Base-by-base conservation (phyloP, 2,888 invertebrate genomes). In the Meteorus colon region DNA sequence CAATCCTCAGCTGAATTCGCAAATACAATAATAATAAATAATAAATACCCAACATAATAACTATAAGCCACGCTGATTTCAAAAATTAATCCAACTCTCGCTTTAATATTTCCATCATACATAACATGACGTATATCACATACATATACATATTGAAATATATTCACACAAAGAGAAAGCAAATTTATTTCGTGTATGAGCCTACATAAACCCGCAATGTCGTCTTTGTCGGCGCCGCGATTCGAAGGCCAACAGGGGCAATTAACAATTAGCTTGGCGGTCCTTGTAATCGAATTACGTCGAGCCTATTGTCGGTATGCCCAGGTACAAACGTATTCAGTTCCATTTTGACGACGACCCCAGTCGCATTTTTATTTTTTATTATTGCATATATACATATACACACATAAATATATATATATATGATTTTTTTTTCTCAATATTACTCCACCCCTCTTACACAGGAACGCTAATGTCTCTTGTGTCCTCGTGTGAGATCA, bases 261-360 rank as follows among this genome's bases (percentile, higher is more conserved):
- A 89, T 89, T 89, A 89, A 89, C 89, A 89, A 89, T 89, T 89
- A 89, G 88, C 88, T 55, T 83, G 89, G 89, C 89, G 89, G 89
- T 88, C 86, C 89, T 89, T 89, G 89, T 89, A 89, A 89, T 89
- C 89, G 88, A 89, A 89, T 89, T 89, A 89, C 89, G 85, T 24
- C 19, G 76, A 80, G 83, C 77, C 84, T 81, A 88, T 88, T 89
- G 89, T 89, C 89, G 89, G 89, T 83, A 60, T 63, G 19, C 79
- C 82, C 87, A 86, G 87, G 88, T 88, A 88, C 89, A 89, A 86
- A 86, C 87, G 87, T 89, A 89, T 89, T 89, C 84, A 86, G 80
- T 89, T 89, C 86, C 88, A 81, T 77, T 77, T 67, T 62, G 75
- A 77, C 67, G 76, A 79, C 79, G 79, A 81, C 80, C 80, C 78